Base-by-base conservation (phyloP, 1,140 invertebrate species). In the Nylanderia fulva region DNA sequence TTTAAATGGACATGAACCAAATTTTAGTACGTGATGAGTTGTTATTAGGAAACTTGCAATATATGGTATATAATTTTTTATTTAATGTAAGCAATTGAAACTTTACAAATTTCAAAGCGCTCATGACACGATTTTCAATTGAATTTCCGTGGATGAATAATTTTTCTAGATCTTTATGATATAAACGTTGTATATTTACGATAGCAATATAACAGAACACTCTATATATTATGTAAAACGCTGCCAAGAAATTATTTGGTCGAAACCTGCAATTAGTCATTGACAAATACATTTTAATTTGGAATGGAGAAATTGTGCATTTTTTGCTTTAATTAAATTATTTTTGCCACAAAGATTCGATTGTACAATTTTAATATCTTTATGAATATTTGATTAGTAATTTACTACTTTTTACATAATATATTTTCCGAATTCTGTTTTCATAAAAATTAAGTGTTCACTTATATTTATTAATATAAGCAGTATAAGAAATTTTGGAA, bases 311-410 rank as follows among this genome's bases (percentile, higher is more conserved):
- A 9, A 29, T 27, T 0, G 3, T 15, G 29, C 15, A 29, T 27
- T n/a, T n/a, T n/a, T n/a, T 39, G 2, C 2, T 27, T 60, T 18
- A 33, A 75, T 15, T 27, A 74, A 69, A 69, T 68, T 68, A 68
- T 8, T 15, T 45, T 72, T 15, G 11, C 8, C 0, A n/a, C 42
- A 56, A 56, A 56, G 21, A 0, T 68, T 15, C 5, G 5, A 36
- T 21, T 54, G 7, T 21, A 13, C 21, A 29, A 72, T 56, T 9
- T 54, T 54, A 54, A 72, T 36, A 72, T 36, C 2, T 21, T 72
- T 56, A 15, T 54, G 8, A 54, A 11, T 72, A 24, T 72, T 21
- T 54, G 1, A 54, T 36, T 54, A 71, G 1, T 36, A 36, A 24
- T 54, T 69, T 29, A 27, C n/a, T 42, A 9, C 21, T 71, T 69